phyloP scores from a whole-genome alignment of 2,888 invertebrate genomes.

The Sipunculus nudus region DNA sequence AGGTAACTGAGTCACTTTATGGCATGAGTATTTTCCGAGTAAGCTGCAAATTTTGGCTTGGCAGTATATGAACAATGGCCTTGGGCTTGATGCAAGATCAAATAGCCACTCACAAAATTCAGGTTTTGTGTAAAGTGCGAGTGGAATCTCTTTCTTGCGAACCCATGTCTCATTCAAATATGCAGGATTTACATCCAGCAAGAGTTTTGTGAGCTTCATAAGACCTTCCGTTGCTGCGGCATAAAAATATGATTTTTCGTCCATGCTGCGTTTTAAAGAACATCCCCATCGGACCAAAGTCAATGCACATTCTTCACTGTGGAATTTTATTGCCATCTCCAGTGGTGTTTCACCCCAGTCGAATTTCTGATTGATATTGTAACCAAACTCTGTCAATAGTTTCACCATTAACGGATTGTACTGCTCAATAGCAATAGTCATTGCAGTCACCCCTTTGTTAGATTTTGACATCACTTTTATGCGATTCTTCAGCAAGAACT shows the following conservation, averaged over 20 bases:
- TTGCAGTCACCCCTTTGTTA: conserved; percentile 53
- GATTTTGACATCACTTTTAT: conserved; percentile 51
- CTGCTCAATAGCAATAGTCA: conserved; percentile 58
- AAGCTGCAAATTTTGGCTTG: conserved; percentile 45
- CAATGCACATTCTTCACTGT: conserved; percentile 56
- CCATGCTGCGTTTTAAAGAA: conserved; percentile 22
- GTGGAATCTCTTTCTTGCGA: conserved; percentile 44
- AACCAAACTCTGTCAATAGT: conserved; percentile 54
- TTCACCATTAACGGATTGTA: conserved; percentile 53
- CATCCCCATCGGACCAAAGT: conserved; percentile 57
- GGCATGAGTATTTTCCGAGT: conserved; percentile 46
- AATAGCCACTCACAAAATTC: conserved; percentile 49
- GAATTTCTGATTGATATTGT: conserved; percentile 52
- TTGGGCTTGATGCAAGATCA: conserved; percentile 40
- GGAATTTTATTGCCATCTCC: conserved; percentile 55
- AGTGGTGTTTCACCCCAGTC: conserved; percentile 57
- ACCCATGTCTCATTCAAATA: conserved; percentile 56
- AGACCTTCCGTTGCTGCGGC: conserved; percentile 46
- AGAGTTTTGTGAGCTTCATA: conserved; percentile 45
- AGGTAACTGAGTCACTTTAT: conserved; percentile 46
- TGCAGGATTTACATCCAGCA: conserved; percentile 49
- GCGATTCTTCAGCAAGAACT: conserved; percentile 46
- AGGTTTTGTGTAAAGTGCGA: conserved; percentile 53
- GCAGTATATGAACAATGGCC: conserved; percentile 45
- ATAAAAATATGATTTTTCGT: conserved; percentile 12